These are phyloP conservation scores for Lucilia sericata DNA, from an alignment of 1,140 invertebrate genomes.

Conservation along the genomic window DNA sequence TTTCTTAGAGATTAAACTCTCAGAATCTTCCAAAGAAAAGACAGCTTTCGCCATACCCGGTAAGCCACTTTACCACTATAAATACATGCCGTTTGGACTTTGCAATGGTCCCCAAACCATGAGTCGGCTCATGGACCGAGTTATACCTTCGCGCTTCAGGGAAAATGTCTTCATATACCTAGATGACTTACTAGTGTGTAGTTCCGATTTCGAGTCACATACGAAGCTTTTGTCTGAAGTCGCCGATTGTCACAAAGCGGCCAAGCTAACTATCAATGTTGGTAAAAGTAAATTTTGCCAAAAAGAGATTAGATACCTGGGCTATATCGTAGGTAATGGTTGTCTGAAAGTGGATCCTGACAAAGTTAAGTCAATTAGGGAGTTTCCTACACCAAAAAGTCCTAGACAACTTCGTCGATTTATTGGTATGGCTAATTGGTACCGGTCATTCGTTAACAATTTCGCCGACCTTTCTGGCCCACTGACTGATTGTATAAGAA, in stretches of 20 bases:
- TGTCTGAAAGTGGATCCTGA: constrained; percentile 54
- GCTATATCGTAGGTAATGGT: constrained; percentile 52
- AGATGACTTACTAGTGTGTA: constrained; percentile 63
- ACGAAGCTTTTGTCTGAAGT: constrained; percentile 51
- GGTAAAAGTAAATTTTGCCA: constrained; percentile 60
- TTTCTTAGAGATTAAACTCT: too few relatives aligned
- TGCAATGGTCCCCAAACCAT: constrained; percentile 17
- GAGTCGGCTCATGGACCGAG: too few relatives aligned
- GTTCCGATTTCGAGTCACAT: constrained; percentile 60
- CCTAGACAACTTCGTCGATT: constrained; percentile 51
- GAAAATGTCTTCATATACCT: constrained; percentile 44
- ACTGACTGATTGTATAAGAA: constrained; percentile 53
- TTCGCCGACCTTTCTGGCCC: constrained; percentile 52
- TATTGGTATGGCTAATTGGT: constrained; percentile 61
- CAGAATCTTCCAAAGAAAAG: too few relatives aligned
- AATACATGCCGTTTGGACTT: constrained; percentile 52
- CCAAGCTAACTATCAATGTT: constrained; percentile 44
- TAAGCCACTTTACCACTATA: constrained; percentile 53
- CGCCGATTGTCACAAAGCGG: constrained; percentile 5
- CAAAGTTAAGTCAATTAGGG: constrained; percentile 20
- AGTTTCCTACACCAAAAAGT: constrained; percentile 31
- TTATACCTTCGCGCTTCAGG: too few relatives aligned
- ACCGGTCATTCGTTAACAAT: constrained; percentile 60
- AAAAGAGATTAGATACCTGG: constrained; percentile 51
- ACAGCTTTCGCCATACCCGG: too few relatives aligned